phyloP scores from a whole-genome alignment of 2,888 invertebrate species.

The Idaea biselata region DNA sequence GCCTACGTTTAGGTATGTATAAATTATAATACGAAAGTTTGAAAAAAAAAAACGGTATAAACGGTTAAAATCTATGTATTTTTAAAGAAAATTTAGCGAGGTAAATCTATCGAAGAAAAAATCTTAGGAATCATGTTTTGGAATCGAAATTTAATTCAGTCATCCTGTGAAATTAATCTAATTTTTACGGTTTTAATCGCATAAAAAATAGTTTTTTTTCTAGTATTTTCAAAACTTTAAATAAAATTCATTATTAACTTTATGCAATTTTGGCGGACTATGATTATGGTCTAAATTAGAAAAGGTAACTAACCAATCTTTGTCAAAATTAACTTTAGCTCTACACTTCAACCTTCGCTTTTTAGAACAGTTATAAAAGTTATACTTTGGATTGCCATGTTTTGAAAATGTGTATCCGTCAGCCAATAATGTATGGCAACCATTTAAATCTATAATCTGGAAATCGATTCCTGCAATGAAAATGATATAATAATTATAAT shows the following conservation, averaged over 20 bases:
- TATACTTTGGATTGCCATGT: background rate
- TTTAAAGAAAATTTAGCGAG: too few relatives aligned
- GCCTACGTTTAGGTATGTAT: too few relatives aligned
- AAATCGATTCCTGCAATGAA: background rate
- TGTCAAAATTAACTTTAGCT: background rate
- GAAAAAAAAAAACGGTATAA: too few relatives aligned
- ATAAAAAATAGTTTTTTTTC: too few relatives aligned
- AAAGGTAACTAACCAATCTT: background rate
- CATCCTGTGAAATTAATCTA: too few relatives aligned
- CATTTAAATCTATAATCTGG: conserved; percentile 10
- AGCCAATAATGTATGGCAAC: conserved; percentile 9
- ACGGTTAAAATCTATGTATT: too few relatives aligned
- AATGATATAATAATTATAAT: background rate
- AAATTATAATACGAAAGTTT: too few relatives aligned
- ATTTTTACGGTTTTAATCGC: too few relatives aligned
- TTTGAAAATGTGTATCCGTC: conserved; percentile 10
- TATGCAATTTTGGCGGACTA: background rate
- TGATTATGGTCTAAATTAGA: background rate
- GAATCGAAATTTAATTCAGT: too few relatives aligned
- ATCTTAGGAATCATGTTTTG: too few relatives aligned
- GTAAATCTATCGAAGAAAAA: too few relatives aligned
- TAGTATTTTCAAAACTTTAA: background rate
- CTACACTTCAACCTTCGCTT: background rate
- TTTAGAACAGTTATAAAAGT: background rate
- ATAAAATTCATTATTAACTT: background rate